A percentile compares a stretch with the other conserved stretches of the same genome.
Conservation (phyloP, 2,797 vertebrate species). For the Alosa sapidissima region DNA sequence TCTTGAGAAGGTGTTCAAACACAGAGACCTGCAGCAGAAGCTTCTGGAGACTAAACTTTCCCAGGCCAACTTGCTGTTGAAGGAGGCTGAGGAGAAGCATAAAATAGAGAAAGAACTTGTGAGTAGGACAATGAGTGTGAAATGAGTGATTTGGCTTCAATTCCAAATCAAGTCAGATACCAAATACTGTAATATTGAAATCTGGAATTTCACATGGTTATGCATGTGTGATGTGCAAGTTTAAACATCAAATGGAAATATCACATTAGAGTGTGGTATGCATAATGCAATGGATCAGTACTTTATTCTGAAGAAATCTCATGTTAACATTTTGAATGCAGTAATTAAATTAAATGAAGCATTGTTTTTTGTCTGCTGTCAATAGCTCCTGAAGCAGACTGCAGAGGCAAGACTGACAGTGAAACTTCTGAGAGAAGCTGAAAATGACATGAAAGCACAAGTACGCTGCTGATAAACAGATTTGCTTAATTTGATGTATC, state of each 20-base stretch:
- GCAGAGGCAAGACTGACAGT: slow-evolving; percentile 88
- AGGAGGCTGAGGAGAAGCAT: slow-evolving; percentile 86
- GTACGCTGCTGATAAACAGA: slow-evolving; percentile 62
- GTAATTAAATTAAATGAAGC: background rate
- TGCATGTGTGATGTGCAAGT: no score
- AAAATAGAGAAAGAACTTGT: slow-evolving; percentile 90
- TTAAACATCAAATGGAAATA: no score
- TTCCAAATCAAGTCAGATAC: no score
- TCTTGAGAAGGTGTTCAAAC: slow-evolving; percentile 97
- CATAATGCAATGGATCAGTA: no score
- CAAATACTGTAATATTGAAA: no score
- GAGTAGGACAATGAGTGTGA: slow-evolving; percentile 44
- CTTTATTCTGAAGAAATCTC: no score
- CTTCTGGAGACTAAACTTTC: slow-evolving; percentile 92
- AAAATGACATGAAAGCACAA: slow-evolving; percentile 86
- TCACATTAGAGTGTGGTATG: no score
- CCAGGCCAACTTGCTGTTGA: slow-evolving; percentile 88
- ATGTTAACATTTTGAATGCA: background rate
- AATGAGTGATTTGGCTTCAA: background rate
- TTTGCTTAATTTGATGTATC: background rate
- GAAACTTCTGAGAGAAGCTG: slow-evolving; percentile 89
- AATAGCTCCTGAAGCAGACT: slow-evolving; percentile 86
- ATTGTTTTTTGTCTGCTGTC: background rate
- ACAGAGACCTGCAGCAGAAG: slow-evolving; percentile 96
- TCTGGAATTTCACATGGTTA: no score